phyloP scores from a whole-genome alignment of 2,888 invertebrate species.

The Brachylomia viminalis region DNA sequence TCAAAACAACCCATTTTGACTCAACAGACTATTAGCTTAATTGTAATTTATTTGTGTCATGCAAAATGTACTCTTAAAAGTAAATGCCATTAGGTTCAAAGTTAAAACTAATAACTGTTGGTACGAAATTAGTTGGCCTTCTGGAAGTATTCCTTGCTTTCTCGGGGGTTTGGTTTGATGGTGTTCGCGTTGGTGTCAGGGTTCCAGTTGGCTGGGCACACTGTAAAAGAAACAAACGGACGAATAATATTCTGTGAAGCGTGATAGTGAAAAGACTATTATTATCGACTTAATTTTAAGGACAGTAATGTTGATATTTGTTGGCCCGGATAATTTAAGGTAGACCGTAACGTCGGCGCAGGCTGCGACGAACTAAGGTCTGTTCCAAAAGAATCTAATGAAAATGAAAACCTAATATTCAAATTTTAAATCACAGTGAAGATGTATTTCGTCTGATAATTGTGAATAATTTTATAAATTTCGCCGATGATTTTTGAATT shows the following conservation, averaged over 20 bases:
- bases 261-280: neutral
- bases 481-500: neutral
- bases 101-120: slow-evolving; percentile 1
- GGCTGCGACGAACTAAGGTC: neutral
- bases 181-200: slow-evolving; percentile 95
- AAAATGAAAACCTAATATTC: neutral
- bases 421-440: neutral
- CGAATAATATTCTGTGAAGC: neutral
- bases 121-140: slow-evolving; percentile 83
- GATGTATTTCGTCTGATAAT: neutral
- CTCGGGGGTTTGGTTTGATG: slow-evolving; percentile 97
- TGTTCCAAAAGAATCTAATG: neutral
- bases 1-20: neutral
- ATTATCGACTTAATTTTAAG: neutral
- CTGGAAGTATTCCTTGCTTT: slow-evolving; percentile 96
- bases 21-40: neutral
- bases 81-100: slow-evolving; percentile 60
- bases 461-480: neutral
- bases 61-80: slow-evolving; percentile 49
- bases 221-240: slow-evolving; percentile 84
- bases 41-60: slow-evolving; percentile 6
- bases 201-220: slow-evolving; percentile 99
- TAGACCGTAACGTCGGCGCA: neutral
- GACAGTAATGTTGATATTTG: neutral
- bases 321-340: neutral